Evolutionary conservation across 2,113 vertebrate species (phyloP).

Genomic region (Lethenteron reissneri): DNA sequence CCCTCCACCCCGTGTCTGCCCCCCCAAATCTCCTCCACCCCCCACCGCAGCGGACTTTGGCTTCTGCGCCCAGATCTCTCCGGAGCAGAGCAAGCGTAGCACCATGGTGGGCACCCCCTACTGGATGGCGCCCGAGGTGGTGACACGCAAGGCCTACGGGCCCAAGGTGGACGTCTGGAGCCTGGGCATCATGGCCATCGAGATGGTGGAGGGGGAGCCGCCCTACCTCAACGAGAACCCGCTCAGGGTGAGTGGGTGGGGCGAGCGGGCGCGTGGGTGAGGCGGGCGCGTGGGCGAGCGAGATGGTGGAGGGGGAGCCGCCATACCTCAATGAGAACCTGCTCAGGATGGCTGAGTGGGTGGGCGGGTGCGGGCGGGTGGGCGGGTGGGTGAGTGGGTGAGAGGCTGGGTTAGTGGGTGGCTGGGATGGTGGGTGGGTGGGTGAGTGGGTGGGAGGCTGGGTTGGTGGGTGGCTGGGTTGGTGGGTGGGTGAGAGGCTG

Average conservation of each 20-base stretch:
- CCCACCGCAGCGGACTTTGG: constrained; percentile 66
- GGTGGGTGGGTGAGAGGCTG: too few relatives aligned
- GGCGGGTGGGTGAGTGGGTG: too few relatives aligned
- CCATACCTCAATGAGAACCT: constrained; percentile 97
- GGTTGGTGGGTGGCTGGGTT: too few relatives aligned
- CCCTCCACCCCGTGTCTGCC: too few relatives aligned
- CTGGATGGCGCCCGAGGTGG: constrained; percentile 81
- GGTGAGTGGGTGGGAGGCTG: too few relatives aligned
- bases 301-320: constrained; percentile 90
- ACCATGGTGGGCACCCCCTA: constrained; percentile 44
- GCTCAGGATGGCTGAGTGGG: constrained; percentile 21
- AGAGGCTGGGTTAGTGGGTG: too few relatives aligned
- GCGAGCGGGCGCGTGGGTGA: too few relatives aligned
- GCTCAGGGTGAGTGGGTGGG: too few relatives aligned
- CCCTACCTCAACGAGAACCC: too few relatives aligned
- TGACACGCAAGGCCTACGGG: neutral
- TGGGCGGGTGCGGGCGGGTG: too few relatives aligned
- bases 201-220: neutral
- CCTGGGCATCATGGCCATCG: neutral
- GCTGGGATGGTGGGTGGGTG: too few relatives aligned
- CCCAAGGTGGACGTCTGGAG: constrained; percentile 4
- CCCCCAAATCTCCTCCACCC: constrained; percentile 4
- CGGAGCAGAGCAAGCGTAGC: constrained; percentile 93
- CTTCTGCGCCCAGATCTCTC: constrained; percentile 95
- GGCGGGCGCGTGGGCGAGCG: neutral